Conservation (phyloP, 2,888 invertebrate species). For the Terebella lapidaria region DNA sequence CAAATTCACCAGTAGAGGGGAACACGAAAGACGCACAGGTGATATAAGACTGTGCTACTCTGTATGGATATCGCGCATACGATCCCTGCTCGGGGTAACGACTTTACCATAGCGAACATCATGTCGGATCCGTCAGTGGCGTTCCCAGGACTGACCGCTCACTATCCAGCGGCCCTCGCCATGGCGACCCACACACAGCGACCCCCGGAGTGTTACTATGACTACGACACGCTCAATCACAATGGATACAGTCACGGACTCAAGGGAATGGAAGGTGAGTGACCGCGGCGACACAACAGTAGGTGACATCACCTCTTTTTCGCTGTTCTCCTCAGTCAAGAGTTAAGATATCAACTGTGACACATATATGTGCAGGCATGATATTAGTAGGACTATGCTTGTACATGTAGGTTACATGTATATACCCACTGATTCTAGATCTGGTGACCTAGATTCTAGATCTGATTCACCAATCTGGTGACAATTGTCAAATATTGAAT, state of each 20-base stretch:
- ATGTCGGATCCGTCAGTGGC: background rate
- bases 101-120: background rate
- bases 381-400: no score
- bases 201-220: background rate
- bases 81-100: background rate
- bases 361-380: no score
- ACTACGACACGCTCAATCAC: background rate
- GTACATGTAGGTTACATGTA: no score
- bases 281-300: no score
- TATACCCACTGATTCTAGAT: no score
- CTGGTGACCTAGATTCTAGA: no score
- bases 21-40: no score
- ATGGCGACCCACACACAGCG: background rate
- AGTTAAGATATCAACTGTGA: no score
- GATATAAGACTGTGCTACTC: no score
- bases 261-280: background rate
- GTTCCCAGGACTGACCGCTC: background rate
- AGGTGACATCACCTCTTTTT: background rate
- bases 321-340: background rate
- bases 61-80: background rate
- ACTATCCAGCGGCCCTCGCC: background rate
- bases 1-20: no score
- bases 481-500: no score
- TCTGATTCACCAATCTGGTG: no score
- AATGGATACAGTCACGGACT: background rate